These are phyloP conservation scores for Neodiprion lecontei DNA, from an alignment of 1,140 invertebrate species.

Conservation along the genomic window DNA sequence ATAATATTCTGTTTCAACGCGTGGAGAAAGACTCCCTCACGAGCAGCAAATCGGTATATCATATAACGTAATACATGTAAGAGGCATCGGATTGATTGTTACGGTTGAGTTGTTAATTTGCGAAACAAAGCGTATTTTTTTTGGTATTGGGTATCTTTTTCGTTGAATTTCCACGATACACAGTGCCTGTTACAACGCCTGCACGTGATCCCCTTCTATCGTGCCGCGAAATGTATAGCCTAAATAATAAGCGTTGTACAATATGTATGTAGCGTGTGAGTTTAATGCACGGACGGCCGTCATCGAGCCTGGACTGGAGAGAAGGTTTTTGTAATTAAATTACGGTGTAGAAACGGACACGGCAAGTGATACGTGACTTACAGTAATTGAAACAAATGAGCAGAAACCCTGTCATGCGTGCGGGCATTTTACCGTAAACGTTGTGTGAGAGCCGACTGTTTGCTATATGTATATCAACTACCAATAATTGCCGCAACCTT, in stretches of 20 bases:
- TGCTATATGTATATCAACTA: too few relatives aligned
- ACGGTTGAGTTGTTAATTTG: background rate
- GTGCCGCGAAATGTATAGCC: too few relatives aligned
- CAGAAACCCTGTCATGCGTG: slow-evolving; percentile 25
- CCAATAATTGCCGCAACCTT: too few relatives aligned
- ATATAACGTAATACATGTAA: background rate
- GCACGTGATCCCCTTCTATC: background rate
- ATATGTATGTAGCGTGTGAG: background rate
- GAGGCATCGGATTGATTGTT: background rate
- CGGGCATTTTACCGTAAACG: too few relatives aligned
- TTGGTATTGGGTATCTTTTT: too few relatives aligned
- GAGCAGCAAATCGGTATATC: too few relatives aligned
- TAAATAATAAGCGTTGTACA: background rate
- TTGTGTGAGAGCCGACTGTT: too few relatives aligned
- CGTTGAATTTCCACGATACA: background rate
- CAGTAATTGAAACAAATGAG: slow-evolving; percentile 49
- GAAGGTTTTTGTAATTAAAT: slow-evolving; percentile 39
- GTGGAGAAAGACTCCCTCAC: background rate
- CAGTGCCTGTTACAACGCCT: background rate
- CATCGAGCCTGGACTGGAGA: slow-evolving; percentile 16
- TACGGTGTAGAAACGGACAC: slow-evolving; percentile 32
- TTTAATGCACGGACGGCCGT: slow-evolving; percentile 31
- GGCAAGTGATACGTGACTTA: slow-evolving; percentile 50
- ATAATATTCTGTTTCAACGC: background rate
- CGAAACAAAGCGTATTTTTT: background rate